These are phyloP conservation scores for Ditylenchus weischeri DNA, from an alignment of 2,888 invertebrate genomes.

Conservation along the genomic window DNA sequence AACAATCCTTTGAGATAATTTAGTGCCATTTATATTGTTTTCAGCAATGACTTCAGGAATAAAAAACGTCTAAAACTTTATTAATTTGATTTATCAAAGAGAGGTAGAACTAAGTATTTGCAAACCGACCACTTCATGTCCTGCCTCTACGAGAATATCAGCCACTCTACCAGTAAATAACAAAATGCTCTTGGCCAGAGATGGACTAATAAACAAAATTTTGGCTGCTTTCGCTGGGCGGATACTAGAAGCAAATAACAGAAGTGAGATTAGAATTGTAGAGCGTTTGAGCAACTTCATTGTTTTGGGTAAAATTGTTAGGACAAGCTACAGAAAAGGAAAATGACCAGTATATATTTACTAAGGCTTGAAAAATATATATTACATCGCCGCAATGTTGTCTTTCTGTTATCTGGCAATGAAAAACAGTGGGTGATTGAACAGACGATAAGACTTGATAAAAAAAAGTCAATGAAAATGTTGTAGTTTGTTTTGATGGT, in stretches of 20 bases:
- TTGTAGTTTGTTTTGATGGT: background rate
- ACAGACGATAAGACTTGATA: background rate
- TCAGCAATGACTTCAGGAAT: conserved; percentile 37
- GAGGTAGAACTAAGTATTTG: no score
- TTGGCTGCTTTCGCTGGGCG: conserved; percentile 20
- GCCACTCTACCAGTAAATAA: conserved; percentile 34
- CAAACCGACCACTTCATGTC: conserved; percentile 37
- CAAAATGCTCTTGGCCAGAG: conserved; percentile 30
- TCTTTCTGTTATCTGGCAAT: no score
- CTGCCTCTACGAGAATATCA: conserved; percentile 34
- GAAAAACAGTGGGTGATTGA: background rate
- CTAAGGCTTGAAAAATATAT: no score
- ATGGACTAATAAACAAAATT: conserved; percentile 33
- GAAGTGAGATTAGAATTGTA: no score
- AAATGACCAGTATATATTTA: no score
- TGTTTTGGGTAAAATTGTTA: no score
- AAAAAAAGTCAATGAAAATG: conserved; percentile 8
- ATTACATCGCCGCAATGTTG: no score
- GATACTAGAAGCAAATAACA: background rate
- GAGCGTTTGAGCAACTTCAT: no score
- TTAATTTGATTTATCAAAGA: no score
- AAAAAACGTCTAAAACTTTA: no score
- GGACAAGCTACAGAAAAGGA: no score
- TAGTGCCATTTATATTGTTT: conserved; percentile 40
- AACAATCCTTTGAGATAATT: conserved; percentile 44